Percentiles rank a stretch among this genome's conserved stretches.
Conservation (phyloP, 2,888 invertebrate species). For the Chloroclysta siterata region DNA sequence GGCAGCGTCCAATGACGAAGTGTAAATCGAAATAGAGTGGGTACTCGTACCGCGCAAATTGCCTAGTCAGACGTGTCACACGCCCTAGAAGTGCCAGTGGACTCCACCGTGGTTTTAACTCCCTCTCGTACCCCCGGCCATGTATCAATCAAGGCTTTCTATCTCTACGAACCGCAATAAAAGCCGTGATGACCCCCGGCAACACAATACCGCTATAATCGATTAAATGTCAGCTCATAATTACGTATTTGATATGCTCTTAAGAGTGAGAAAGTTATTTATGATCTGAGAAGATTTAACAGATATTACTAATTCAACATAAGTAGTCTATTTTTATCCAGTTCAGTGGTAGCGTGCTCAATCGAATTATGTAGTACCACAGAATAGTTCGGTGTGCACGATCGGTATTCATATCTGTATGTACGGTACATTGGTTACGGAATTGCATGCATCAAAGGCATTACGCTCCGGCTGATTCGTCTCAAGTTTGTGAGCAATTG, state of each 20-base stretch:
- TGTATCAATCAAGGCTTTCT: slow-evolving; percentile 43
- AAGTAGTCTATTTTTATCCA: slow-evolving; percentile 14
- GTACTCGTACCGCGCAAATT: slow-evolving; percentile 42
- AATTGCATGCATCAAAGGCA: slow-evolving; percentile 71
- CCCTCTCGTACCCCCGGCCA: slow-evolving; percentile 15
- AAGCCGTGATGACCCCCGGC: slow-evolving; percentile 29
- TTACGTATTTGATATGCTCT: slow-evolving; percentile 38
- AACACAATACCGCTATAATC: slow-evolving; percentile 35
- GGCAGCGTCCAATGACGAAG: slow-evolving; percentile 40
- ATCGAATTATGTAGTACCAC: slow-evolving; percentile 35
- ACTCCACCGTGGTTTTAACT: slow-evolving; percentile 32
- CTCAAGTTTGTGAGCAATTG: slow-evolving; percentile 74
- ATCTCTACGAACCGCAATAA: slow-evolving; percentile 28
- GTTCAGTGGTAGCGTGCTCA: slow-evolving; percentile 33
- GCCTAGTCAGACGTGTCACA: slow-evolving; percentile 42
- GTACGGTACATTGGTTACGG: slow-evolving; percentile 46
- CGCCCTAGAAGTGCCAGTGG: slow-evolving; percentile 38
- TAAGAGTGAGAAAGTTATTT: slow-evolving; percentile 38
- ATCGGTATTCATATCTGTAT: slow-evolving; percentile 45
- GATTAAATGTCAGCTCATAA: slow-evolving; percentile 38
- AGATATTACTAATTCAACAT: slow-evolving; percentile 12
- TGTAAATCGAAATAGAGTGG: slow-evolving; percentile 39
- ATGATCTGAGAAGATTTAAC: slow-evolving; percentile 22
- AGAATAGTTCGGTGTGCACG: slow-evolving; percentile 23
- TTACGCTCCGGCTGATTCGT: slow-evolving; percentile 68